Base-by-base conservation (phyloP, 2,113 vertebrate species). In the Notechis scutatus region DNA sequence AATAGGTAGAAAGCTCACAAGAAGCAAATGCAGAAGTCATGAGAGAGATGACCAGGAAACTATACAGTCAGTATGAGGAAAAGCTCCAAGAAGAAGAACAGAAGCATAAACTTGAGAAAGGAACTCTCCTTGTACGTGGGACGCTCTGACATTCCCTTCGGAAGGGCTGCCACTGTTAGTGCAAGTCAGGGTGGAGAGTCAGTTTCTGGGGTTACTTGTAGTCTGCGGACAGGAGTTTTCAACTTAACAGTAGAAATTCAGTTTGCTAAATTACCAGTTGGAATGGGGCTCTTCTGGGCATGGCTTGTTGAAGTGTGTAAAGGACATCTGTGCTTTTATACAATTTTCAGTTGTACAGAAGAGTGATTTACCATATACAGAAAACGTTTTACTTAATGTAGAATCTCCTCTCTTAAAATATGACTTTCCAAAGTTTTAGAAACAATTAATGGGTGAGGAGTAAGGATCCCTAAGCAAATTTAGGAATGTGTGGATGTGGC, bases 61-160 rank as follows among this genome's bases (percentile, higher is more conserved):
- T 99, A 0, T 98, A 99, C 89, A 97, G 94, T 93, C 98, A 99
- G 56, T 98, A 98, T 0, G 98, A 99, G 21, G 98, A 98, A 39
- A 98, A 97, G 95, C 97, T 99, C 89, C 96, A 89, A 24, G 97
- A 98, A 92, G 98, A 99, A 92, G 98, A 99, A 90, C 96, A 55
- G 93, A 98, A 97, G 90, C 99, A 99, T 97, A 97, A 96, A 23
- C 97, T 98, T 0, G 99, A 99, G 97, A 98, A 98, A 59, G 98
- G 99, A 96, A 98, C 97, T 1, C 97, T 99, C 14, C 97, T 99
- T 96, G 99, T 99, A 96, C 0, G 97, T 97, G 47, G 5, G 86
- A 0, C 0, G 9, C 11, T 15, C 24, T 12, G 26, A 11, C 4
- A 8, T 10, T 64, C 8, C 15, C 57, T 7, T 34, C 7, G 18